Conservation (phyloP, 37 sponge, comb jelly and placozoan genomes). For the Hexactinellida sp. region DNA sequence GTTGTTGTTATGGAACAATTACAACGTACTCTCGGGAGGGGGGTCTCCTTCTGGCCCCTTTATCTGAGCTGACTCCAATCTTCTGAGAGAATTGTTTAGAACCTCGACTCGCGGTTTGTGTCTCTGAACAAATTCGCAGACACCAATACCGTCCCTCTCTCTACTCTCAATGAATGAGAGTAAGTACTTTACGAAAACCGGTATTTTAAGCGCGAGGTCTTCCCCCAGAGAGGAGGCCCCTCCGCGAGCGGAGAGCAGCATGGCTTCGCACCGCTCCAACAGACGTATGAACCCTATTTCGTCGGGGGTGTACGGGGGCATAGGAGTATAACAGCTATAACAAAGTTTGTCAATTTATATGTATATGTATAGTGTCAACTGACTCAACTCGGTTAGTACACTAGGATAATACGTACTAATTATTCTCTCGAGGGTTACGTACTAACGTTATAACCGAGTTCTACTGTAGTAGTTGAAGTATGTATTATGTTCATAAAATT, state of each 20-base stretch:
- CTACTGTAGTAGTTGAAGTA: no score
- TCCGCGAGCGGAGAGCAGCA: neutral
- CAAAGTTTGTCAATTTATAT: no score
- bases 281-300: neutral
- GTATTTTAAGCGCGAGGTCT: neutral
- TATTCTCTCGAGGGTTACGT: no score
- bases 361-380: no score
- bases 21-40: neutral
- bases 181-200: neutral
- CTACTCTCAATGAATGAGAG: neutral
- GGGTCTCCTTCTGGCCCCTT: neutral
- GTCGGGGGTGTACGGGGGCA: neutral
- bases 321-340: neutral
- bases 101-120: constrained; percentile 2
- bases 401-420: no score
- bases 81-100: neutral
- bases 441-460: no score
- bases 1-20: no score
- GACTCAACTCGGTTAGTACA: no score
- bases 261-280: neutral
- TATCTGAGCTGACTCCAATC: neutral
- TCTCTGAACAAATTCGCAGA: neutral
- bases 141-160: neutral
- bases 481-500: no score
- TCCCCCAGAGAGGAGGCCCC: neutral